Evolutionary conservation across 2,888 invertebrate species (phyloP), one percentile per base, ranked within the genome.

Genomic region (Cordylochernes scorpioides): DNA sequence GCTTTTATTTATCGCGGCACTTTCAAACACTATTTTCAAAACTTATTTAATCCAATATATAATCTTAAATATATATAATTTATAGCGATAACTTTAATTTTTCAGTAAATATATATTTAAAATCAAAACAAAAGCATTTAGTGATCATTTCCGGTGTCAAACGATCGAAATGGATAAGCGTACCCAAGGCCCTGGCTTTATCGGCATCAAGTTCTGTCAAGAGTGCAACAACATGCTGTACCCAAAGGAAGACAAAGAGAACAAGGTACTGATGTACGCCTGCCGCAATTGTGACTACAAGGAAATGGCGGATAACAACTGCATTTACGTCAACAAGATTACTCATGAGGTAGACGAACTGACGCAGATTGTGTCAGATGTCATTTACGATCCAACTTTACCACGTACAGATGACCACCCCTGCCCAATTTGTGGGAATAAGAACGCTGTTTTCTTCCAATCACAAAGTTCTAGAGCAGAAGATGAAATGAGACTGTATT

Each of bases 201-300:
- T 94, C 6, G 94, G 94, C 15, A 97, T 94, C 42, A 68, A 82
- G 46, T 94, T 97, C 57, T 97, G 94, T 57, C 86, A 86, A 50
- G 94, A 97, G 63, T 94, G 84, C 53, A 97, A 99, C 55, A 99
- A 97, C 60, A 97, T 97, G 97, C 62, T 97, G 47, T 99, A 99
- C 52, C 94, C 97, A 7, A 84, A 86, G 51, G 97, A 97, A 59
- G 94, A 99, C 50, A 94, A 94, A 58, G 88, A 88, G 53, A 77
- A 77, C 50, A 80, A 82, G 58, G 72, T 73, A 8, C 52, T 99
- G 6, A 58, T 91, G 43, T 97, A 97, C 52, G 86, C 91, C 17
- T 97, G 97, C 50, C 63, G 94, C 47, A 91, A 94, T 60, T 94
- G 94, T 56, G 86, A 91, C 46, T 94, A 86, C 52, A 84, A 86